A percentile compares a stretch with the other conserved stretches of the same genome.
These are phyloP conservation scores for Eleginops maclovinus DNA, from an alignment of 2,113 vertebrate species.

Conservation along the genomic window DNA sequence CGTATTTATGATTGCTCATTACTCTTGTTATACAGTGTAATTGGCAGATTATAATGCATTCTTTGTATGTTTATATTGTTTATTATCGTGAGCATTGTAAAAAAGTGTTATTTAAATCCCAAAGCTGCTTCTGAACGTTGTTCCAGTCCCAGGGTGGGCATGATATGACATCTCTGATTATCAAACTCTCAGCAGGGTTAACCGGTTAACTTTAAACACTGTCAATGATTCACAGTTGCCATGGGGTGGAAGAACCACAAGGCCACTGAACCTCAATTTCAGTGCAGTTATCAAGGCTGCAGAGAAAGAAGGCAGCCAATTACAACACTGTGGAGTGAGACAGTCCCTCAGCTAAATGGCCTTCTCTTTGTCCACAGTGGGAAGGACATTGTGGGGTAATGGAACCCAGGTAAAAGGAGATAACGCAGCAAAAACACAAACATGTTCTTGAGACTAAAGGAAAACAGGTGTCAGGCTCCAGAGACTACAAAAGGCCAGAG, in stretches of 20 bases:
- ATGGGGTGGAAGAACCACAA: slow-evolving; percentile 22
- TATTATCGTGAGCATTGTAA: too few relatives aligned
- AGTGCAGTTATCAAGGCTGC: slow-evolving; percentile 39
- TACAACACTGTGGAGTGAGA: slow-evolving; percentile 37
- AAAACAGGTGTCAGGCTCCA: slow-evolving; percentile 30
- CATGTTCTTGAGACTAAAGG: slow-evolving; percentile 24
- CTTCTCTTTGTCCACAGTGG: slow-evolving; percentile 43
- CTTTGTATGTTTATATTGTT: too few relatives aligned
- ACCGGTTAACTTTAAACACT: slow-evolving; percentile 24
- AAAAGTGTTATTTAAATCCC: not conserved
- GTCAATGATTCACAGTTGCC: slow-evolving; percentile 59
- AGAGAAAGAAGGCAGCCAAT: slow-evolving; percentile 34
- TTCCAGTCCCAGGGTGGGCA: slow-evolving; percentile 5
- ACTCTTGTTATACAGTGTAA: too few relatives aligned
- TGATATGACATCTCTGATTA: slow-evolving; percentile 21
- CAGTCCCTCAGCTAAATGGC: slow-evolving; percentile 59
- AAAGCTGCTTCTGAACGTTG: slow-evolving; percentile 21
- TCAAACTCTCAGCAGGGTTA: slow-evolving; percentile 15
- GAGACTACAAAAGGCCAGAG: slow-evolving; percentile 19
- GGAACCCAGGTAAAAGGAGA: slow-evolving; percentile 43
- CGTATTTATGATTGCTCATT: too few relatives aligned
- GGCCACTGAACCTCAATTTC: slow-evolving; percentile 40
- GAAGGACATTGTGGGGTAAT: slow-evolving; percentile 38
- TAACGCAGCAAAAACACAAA: slow-evolving; percentile 38
- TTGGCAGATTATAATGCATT: too few relatives aligned